Percentiles rank a stretch among this genome's conserved stretches.
phyloP scores from a whole-genome alignment of 2,888 invertebrate species.

The Calephelis perditalis region DNA sequence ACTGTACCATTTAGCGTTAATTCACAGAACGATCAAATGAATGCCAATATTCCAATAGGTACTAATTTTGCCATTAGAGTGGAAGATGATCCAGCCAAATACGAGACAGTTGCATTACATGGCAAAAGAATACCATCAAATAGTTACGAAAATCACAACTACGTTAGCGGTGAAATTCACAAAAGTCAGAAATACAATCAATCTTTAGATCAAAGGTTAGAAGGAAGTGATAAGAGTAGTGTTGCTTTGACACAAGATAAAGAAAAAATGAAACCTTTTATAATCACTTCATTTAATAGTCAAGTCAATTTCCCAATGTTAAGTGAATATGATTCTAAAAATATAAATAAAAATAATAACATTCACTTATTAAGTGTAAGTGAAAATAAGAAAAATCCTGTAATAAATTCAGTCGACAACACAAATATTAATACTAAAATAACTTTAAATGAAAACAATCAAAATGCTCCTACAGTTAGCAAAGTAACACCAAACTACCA shows the following conservation, averaged over 20 bases:
- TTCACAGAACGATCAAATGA: conserved; percentile 47
- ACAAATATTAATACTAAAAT: no score
- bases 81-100: conserved; percentile 55
- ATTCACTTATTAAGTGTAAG: conserved; percentile 24
- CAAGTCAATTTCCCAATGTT: conserved; percentile 73
- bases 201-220: conserved; percentile 13
- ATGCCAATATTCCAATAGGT: conserved; percentile 69
- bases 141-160: conserved; percentile 39
- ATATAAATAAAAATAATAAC: conserved; percentile 14
- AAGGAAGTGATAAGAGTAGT: conserved; percentile 14
- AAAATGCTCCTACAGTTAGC: conserved; percentile 52
- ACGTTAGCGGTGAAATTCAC: conserved; percentile 30
- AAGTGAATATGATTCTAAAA: conserved; percentile 41
- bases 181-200: conserved; percentile 18
- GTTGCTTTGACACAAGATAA: conserved; percentile 20
- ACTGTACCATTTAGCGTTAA: conserved; percentile 52
- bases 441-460: conserved; percentile 35
- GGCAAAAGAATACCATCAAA: conserved; percentile 42
- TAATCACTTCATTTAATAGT: conserved; percentile 52
- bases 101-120: conserved; percentile 50
- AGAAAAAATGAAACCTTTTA: conserved; percentile 31
- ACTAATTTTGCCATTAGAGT: conserved; percentile 72
- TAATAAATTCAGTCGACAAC: conserved; percentile 37
- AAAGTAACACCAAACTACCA: conserved; percentile 60
- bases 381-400: conserved; percentile 44